These are phyloP conservation scores for Galagoides demidoff DNA, from an alignment of 2,797 vertebrate species.

Conservation along the genomic window DNA sequence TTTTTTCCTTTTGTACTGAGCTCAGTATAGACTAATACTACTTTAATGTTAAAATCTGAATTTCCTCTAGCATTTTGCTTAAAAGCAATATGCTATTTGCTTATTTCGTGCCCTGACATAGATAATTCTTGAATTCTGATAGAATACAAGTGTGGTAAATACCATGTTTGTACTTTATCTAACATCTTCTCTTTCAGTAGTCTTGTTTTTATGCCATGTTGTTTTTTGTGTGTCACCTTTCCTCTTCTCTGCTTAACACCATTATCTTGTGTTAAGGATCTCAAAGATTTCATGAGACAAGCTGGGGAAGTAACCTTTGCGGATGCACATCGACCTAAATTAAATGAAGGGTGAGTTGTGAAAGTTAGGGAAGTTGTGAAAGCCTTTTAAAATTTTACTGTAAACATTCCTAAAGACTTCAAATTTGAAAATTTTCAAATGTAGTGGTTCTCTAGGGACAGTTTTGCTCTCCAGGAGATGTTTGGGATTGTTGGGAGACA, in stretches of 20 bases:
- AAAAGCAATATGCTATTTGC: conserved; percentile 86
- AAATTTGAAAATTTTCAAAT: neutral
- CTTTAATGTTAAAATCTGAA: conserved; percentile 82
- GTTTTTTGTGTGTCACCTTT: conserved; percentile 75
- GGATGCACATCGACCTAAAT: conserved; percentile 96
- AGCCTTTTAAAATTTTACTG: conserved; percentile 85
- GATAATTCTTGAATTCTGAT: conserved; percentile 85
- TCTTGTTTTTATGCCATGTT: conserved; percentile 85
- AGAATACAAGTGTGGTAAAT: conserved; percentile 87
- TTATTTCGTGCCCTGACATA: conserved; percentile 90
- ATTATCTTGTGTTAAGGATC: conserved; percentile 93
- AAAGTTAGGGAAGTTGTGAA: conserved; percentile 88
- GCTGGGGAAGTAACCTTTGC: conserved; percentile 99
- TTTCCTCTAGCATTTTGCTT: conserved; percentile 87
- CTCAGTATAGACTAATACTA: conserved; percentile 85
- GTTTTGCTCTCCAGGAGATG: neutral
- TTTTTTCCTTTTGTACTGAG: conserved; percentile 80
- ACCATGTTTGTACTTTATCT: conserved; percentile 88
- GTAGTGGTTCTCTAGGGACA: neutral
- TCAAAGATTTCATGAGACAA: conserved; percentile 99
- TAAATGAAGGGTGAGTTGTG: conserved; percentile 95
- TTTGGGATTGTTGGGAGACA: neutral
- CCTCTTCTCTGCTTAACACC: conserved; percentile 83
- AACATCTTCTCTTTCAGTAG: conserved; percentile 89
- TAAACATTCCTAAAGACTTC: neutral